Evolutionary conservation across 2,888 invertebrate species (phyloP).

Genomic region (Halocaridina rubra): DNA sequence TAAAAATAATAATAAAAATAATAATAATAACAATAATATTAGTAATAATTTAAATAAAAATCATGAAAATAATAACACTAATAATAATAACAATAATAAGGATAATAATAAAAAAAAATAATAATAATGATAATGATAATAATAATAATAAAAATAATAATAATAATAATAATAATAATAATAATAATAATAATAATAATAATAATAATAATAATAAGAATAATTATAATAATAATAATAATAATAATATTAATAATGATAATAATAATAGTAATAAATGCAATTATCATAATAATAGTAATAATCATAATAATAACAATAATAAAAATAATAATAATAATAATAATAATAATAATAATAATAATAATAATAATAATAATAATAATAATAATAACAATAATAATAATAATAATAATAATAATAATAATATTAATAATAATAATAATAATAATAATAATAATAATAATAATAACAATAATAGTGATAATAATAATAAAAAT

Average conservation of each 20-base stretch:
- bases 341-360: background rate
- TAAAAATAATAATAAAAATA: no score
- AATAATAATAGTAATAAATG: background rate
- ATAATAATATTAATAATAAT: background rate
- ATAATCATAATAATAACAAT: background rate
- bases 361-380: background rate
- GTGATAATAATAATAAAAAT: background rate
- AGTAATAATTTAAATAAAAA: no score
- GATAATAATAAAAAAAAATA: no score
- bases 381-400: background rate
- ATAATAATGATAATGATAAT: no score
- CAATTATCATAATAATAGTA: background rate
- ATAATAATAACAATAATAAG: no score
- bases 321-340: background rate
- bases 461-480: background rate
- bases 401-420: background rate
- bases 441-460: background rate
- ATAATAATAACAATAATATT: no score
- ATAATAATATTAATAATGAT: background rate
- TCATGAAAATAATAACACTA: no score
- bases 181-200: no score
- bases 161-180: no score
- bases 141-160: no score
- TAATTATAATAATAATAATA: no score
- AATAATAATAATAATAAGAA: no score